phyloP scores from a whole-genome alignment of 2,797 vertebrate genomes.

The Kryptolebias ocellatus region DNA sequence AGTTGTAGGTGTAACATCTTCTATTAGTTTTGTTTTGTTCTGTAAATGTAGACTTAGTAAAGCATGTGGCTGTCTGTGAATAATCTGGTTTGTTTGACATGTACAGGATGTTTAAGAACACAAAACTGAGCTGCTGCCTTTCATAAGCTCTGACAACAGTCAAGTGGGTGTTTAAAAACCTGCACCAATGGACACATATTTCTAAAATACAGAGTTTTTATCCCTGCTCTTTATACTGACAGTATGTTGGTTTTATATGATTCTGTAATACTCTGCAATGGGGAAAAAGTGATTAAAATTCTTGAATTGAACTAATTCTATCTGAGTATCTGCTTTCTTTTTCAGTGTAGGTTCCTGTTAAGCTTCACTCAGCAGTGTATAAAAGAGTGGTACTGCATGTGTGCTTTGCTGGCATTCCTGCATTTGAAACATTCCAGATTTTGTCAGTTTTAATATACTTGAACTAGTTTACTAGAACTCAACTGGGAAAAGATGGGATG shows the following conservation, averaged over 20 bases:
- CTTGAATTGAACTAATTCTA: constrained; percentile 28
- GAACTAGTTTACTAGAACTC: constrained; percentile 30
- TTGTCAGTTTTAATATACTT: constrained; percentile 74
- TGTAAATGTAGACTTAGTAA: constrained; percentile 1
- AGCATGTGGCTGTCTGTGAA: not conserved
- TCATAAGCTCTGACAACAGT: constrained; percentile 12
- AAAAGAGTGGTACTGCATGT: constrained; percentile 38
- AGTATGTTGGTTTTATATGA: constrained; percentile 13
- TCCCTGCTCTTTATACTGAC: constrained; percentile 20
- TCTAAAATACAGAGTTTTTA: constrained; percentile 16
- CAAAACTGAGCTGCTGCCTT: constrained; percentile 3
- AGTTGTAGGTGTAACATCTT: not conserved
- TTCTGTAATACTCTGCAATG: constrained; percentile 32
- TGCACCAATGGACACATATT: constrained; percentile 18
- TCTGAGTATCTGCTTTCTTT: constrained; percentile 40
- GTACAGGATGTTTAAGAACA: constrained; percentile 10
- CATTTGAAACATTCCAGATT: constrained; percentile 49
- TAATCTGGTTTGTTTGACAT: not conserved
- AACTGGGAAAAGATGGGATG: too few relatives aligned
- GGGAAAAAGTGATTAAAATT: constrained; percentile 45
- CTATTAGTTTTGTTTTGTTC: not conserved
- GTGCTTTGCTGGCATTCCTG: too few relatives aligned
- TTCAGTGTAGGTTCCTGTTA: constrained; percentile 30
- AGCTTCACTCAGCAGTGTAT: constrained; percentile 45
- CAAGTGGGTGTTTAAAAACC: not conserved